These are phyloP conservation scores for Dermochelys coriacea DNA, from an alignment of 2,797 vertebrate species.

Conservation along the genomic window DNA sequence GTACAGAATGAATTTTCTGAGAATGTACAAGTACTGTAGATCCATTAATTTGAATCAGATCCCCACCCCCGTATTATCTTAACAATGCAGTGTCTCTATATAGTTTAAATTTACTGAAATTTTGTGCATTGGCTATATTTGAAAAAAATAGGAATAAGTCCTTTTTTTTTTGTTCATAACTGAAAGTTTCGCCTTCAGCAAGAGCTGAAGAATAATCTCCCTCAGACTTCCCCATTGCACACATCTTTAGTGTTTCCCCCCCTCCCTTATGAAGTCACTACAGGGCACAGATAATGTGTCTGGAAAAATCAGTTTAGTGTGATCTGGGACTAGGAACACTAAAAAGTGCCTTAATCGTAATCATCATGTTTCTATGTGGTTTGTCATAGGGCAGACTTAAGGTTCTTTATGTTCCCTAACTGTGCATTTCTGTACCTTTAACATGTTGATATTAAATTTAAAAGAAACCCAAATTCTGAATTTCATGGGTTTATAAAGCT, in stretches of 20 bases:
- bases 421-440: background rate
- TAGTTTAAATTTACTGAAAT: background rate
- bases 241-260: no score
- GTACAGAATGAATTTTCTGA: background rate
- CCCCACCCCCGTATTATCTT: background rate
- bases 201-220: background rate
- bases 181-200: background rate
- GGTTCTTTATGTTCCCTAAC: background rate
- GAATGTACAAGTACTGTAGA: background rate
- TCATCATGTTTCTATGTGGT: background rate
- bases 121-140: background rate
- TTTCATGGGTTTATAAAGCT: background rate
- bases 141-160: background rate
- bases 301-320: background rate
- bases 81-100: background rate
- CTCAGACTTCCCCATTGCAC: background rate
- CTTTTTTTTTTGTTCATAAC: background rate
- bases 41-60: background rate
- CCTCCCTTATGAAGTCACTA: no score
- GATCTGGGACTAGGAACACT: background rate
- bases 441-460: background rate
- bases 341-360: background rate
- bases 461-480: background rate
- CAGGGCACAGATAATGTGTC: no score
- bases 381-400: background rate